phyloP scores from a whole-genome alignment of 2,797 vertebrate species.

The Anabas testudineus region DNA sequence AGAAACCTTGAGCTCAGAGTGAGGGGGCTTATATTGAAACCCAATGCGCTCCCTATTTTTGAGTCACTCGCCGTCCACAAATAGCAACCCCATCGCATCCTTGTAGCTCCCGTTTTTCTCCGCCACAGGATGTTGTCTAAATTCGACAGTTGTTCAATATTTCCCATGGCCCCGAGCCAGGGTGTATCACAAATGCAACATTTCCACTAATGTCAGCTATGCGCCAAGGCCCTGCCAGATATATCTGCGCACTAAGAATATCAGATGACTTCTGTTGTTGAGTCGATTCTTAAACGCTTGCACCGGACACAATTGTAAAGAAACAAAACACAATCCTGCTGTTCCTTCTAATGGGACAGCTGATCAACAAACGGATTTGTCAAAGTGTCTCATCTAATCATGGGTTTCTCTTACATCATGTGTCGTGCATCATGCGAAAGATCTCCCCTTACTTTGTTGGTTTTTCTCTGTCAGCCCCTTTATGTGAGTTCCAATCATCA shows the following conservation, averaged over 20 bases:
- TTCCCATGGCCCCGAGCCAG: conserved; percentile 79
- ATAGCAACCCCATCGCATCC: conserved; percentile 79
- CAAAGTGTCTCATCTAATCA: conserved; percentile 49
- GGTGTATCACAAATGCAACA: conserved; percentile 79
- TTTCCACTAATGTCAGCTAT: conserved; percentile 81
- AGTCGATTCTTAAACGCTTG: conserved; percentile 63
- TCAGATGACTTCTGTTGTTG: conserved; percentile 69
- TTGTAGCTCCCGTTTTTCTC: conserved; percentile 74
- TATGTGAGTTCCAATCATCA: not conserved
- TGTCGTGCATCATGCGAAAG: conserved; percentile 43
- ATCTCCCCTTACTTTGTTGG: conserved; percentile 44
- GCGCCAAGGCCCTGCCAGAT: conserved; percentile 62
- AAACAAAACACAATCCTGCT: conserved; percentile 63
- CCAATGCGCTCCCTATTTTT: conserved; percentile 84
- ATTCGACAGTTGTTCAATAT: conserved; percentile 81
- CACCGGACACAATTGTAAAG: conserved; percentile 71
- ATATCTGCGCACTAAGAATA: conserved; percentile 67
- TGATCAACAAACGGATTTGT: conserved; percentile 49
- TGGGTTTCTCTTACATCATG: conserved; percentile 61
- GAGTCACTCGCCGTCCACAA: conserved; percentile 82
- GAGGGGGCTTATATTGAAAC: conserved; percentile 86
- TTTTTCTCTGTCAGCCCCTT: conserved; percentile 39
- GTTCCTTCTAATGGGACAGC: conserved; percentile 68
- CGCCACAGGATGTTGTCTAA: conserved; percentile 78
- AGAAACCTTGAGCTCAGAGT: conserved; percentile 85